Evolutionary conservation across 2,797 vertebrate genomes (phyloP).

Genomic region (Loriculus beryllinus): DNA sequence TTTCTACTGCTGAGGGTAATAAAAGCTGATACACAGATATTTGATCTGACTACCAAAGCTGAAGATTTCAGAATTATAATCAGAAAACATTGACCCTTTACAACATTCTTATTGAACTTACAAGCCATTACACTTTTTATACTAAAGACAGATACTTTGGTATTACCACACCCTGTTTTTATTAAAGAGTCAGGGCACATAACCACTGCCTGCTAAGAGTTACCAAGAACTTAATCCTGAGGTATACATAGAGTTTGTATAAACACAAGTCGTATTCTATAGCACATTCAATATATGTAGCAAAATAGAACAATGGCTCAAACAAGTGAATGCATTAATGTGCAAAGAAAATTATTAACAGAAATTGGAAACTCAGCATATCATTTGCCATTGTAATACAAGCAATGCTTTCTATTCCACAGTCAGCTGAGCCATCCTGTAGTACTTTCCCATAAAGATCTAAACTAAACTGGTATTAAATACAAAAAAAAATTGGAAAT

Average conservation of each 20-base stretch:
- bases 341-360: neutral
- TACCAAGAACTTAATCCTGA: neutral
- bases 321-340: accelerated
- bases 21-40: neutral
- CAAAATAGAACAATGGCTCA: neutral
- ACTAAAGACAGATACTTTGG: neutral
- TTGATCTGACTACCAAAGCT: neutral
- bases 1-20: neutral
- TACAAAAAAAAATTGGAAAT: neutral
- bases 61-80: neutral
- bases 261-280: neutral
- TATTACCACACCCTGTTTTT: neutral
- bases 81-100: neutral
- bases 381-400: neutral
- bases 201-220: neutral
- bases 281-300: neutral
- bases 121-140: neutral
- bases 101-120: neutral
- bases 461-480: neutral
- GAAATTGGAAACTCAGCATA: neutral
- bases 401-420: neutral
- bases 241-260: neutral
- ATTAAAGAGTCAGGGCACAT: neutral
- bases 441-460: neutral
- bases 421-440: neutral